These are phyloP conservation scores for Lerista edwardsae DNA, from an alignment of 2,797 vertebrate species.

Conservation along the genomic window DNA sequence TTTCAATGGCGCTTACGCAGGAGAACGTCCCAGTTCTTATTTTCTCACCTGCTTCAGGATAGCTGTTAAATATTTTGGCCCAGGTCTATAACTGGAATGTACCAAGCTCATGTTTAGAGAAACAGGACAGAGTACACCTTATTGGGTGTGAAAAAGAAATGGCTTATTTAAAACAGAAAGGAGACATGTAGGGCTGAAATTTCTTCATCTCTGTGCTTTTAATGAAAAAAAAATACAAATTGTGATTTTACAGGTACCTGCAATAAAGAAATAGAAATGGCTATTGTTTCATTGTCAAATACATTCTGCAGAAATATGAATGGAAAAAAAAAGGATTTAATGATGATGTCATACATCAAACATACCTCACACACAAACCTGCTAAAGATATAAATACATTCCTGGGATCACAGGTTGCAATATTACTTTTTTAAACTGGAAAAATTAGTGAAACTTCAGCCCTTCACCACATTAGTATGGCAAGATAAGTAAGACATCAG, in stretches of 20 bases:
- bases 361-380: background rate
- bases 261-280: constrained; percentile 11
- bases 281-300: constrained; percentile 31
- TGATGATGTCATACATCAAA: background rate
- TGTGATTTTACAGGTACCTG: constrained; percentile 7
- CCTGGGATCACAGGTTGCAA: background rate
- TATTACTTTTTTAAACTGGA: background rate
- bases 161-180: constrained; percentile 24
- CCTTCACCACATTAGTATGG: background rate
- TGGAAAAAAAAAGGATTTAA: background rate
- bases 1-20: background rate
- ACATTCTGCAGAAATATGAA: constrained; percentile 15
- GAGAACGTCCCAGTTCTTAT: background rate
- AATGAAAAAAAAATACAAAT: constrained; percentile 44
- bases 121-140: constrained; percentile 8
- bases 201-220: constrained; percentile 30
- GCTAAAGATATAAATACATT: background rate
- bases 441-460: background rate
- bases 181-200: background rate
- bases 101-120: constrained; percentile 2
- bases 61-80: constrained; percentile 5
- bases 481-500: too few species aligned
- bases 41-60: background rate
- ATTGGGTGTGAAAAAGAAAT: background rate
- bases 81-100: background rate